Evolutionary conservation across 2,888 invertebrate genomes (phyloP).

Genomic region (Drosophila pegasa): DNA sequence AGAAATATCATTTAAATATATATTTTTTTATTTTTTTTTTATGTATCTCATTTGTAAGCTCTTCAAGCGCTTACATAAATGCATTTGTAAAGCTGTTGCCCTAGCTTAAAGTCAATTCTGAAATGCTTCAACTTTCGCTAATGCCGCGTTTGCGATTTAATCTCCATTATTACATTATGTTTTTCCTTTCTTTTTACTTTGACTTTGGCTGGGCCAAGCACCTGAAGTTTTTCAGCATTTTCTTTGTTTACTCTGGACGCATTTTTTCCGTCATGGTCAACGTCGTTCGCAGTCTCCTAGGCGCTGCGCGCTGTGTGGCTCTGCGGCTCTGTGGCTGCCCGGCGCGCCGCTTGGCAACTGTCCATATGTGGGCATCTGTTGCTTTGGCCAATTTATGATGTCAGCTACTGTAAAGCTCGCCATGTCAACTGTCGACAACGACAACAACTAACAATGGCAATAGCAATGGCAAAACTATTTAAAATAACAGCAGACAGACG

Average conservation of each 20-base stretch:
- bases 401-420: slow-evolving; percentile 54
- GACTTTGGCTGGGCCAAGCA: background rate
- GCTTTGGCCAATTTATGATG: slow-evolving; percentile 54
- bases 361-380: slow-evolving; percentile 37
- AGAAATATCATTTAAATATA: background rate
- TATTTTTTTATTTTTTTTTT: too few relatives aligned
- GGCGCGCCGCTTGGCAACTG: slow-evolving; percentile 27
- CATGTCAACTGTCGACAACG: slow-evolving; percentile 43
- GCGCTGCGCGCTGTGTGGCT: slow-evolving; percentile 15
- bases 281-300: slow-evolving; percentile 26
- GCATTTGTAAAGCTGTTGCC: background rate
- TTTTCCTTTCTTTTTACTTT: background rate
- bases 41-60: background rate
- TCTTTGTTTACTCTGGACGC: background rate
- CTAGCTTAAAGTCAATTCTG: background rate
- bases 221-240: slow-evolving; percentile 9
- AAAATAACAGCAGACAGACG: slow-evolving; percentile 34
- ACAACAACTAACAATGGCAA: slow-evolving; percentile 23
- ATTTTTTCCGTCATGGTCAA: slow-evolving; percentile 12
- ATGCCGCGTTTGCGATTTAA: background rate
- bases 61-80: background rate
- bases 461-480: slow-evolving; percentile 54
- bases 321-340: too few relatives aligned
- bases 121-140: background rate
- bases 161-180: background rate